These are phyloP conservation scores for Biston stratarius DNA, from an alignment of 2,888 invertebrate genomes.

Conservation along the genomic window DNA sequence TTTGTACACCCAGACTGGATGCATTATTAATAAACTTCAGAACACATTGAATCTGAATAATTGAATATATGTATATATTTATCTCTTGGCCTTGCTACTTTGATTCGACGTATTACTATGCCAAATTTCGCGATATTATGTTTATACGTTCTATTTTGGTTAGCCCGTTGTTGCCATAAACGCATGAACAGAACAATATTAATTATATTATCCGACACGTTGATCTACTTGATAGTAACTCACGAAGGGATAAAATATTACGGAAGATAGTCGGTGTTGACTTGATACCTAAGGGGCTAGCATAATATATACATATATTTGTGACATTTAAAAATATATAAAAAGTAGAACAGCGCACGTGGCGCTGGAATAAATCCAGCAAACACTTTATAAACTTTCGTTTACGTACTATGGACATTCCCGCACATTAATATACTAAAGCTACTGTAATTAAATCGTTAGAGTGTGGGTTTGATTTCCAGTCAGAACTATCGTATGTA, in stretches of 20 bases:
- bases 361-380: too few relatives aligned
- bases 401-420: too few relatives aligned
- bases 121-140: conserved; percentile 27
- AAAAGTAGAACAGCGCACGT: too few relatives aligned
- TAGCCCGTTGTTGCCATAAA: conserved; percentile 19
- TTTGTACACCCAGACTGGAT: conserved; percentile 9
- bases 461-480: too few relatives aligned
- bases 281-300: too few relatives aligned
- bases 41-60: too few relatives aligned
- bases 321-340: too few relatives aligned
- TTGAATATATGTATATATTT: conserved; percentile 1
- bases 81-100: conserved; percentile 29
- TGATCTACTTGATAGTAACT: conserved; percentile 21
- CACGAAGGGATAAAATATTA: conserved; percentile 10
- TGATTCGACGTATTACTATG: conserved; percentile 20
- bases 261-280: conserved; percentile 3
- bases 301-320: too few relatives aligned
- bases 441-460: too few relatives aligned
- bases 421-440: too few relatives aligned
- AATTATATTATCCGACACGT: background rate
- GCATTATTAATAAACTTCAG: background rate
- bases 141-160: conserved; percentile 28
- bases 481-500: too few relatives aligned
- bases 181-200: conserved; percentile 12
- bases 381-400: too few relatives aligned